Conservation (phyloP, 1,140 invertebrate species). For the Drosophila pseudoobscura region DNA sequence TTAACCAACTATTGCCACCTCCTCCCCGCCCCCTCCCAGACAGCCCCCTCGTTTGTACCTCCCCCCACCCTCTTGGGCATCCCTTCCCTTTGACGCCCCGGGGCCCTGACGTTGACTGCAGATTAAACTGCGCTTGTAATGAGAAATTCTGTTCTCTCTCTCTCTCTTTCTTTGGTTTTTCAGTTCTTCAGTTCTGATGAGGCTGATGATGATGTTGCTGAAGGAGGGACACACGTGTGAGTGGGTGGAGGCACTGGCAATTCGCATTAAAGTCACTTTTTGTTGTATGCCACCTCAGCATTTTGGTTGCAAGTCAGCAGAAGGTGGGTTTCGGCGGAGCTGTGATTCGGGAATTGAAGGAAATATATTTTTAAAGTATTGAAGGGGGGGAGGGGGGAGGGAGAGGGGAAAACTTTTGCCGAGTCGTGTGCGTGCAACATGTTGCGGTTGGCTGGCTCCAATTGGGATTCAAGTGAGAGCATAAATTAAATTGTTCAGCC, state of each 20-base stretch:
- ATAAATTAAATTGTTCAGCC: conserved; percentile 70
- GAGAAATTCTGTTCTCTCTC: conserved; percentile 63
- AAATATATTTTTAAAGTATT: too few relatives aligned
- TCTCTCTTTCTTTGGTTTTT: neutral
- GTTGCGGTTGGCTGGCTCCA: conserved; percentile 72
- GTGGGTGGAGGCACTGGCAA: conserved; percentile 53
- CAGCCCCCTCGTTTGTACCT: neutral
- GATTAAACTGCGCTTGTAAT: conserved; percentile 79
- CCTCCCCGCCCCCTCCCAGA: neutral
- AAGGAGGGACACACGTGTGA: neutral
- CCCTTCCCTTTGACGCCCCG: conserved; percentile 2
- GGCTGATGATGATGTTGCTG: conserved; percentile 23
- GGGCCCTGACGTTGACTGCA: conserved; percentile 52
- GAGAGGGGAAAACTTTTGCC: too few relatives aligned
- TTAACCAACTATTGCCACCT: neutral
- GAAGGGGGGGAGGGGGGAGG: too few relatives aligned
- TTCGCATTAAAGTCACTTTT: conserved; percentile 72
- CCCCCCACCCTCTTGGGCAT: neutral
- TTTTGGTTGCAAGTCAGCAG: too few relatives aligned
- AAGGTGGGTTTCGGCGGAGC: too few relatives aligned
- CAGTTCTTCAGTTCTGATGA: conserved; percentile 7
- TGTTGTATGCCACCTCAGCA: conserved; percentile 39
- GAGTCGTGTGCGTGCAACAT: conserved; percentile 60
- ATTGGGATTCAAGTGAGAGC: conserved; percentile 78
- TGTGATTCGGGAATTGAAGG: too few relatives aligned